A percentile compares a stretch with the other conserved stretches of the same genome.
These are phyloP conservation scores for Patella pellucida DNA, from an alignment of 2,888 invertebrate genomes.

Conservation along the genomic window DNA sequence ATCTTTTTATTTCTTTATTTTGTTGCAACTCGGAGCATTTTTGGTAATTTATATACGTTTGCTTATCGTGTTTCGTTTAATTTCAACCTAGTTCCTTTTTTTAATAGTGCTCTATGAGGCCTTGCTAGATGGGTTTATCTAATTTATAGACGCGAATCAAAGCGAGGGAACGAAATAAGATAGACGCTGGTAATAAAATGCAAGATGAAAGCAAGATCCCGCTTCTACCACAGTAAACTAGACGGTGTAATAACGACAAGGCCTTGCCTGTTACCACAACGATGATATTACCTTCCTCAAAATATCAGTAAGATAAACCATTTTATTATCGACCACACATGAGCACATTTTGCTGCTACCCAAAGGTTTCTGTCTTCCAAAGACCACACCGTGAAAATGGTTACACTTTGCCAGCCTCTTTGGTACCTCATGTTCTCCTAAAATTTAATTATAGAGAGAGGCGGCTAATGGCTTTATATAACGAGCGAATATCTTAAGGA, in stretches of 20 bases:
- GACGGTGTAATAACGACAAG: neutral
- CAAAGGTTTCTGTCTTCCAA: too few species aligned
- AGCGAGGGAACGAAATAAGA: slow-evolving; percentile 1
- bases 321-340: slow-evolving; percentile 22
- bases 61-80: slow-evolving; percentile 3
- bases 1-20: neutral
- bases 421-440: too few species aligned
- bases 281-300: slow-evolving; percentile 19
- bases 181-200: neutral
- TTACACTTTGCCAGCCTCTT: too few species aligned
- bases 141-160: slow-evolving; percentile 6
- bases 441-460: too few species aligned
- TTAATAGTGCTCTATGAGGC: slow-evolving; percentile 10
- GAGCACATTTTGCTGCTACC: neutral
- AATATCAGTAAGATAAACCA: slow-evolving; percentile 20
- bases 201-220: neutral
- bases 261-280: slow-evolving; percentile 11
- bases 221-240: neutral
- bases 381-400: too few species aligned
- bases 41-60: slow-evolving; percentile 2
- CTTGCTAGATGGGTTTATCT: neutral
- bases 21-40: neutral
- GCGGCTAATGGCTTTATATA: too few species aligned
- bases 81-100: neutral
- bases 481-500: too few species aligned